Conservation (phyloP, 2,888 invertebrate genomes). For the Macaria liturata region DNA sequence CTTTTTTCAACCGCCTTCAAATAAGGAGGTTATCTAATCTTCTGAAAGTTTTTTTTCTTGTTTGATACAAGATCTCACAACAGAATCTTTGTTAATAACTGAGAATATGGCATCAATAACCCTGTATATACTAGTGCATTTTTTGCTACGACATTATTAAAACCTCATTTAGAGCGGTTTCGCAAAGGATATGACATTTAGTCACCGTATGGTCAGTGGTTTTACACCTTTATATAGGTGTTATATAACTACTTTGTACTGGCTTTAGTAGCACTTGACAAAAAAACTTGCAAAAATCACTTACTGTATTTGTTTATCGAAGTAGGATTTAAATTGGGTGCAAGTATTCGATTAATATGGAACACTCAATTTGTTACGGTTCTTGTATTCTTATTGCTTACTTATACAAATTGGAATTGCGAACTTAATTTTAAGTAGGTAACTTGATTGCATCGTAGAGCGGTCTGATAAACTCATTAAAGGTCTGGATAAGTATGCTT, state of each 20-base stretch:
- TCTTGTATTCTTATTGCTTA: neutral
- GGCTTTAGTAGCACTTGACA: slow-evolving; percentile 1
- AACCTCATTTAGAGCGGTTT: slow-evolving; percentile 15
- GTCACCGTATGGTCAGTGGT: slow-evolving; percentile 14
- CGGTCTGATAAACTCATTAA: no score
- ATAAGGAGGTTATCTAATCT: no score
- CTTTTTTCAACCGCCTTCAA: no score
- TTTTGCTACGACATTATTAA: slow-evolving; percentile 2
- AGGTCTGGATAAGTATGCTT: no score
- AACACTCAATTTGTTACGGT: neutral
- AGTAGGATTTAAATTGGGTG: slow-evolving; percentile 2
- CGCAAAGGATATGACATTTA: slow-evolving; percentile 16
- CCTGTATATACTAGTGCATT: no score
- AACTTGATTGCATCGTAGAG: no score
- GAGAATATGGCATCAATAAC: no score
- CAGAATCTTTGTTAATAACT: no score
- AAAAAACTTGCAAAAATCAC: slow-evolving; percentile 2
- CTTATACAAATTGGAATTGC: neutral
- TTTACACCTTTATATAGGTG: slow-evolving; percentile 10
- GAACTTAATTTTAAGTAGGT: no score
- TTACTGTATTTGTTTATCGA: slow-evolving; percentile 1
- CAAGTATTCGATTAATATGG: slow-evolving; percentile 1
- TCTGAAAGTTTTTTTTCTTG: no score
- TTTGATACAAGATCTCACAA: no score
- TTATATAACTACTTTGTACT: slow-evolving; percentile 9